Conservation (phyloP, 1,140 invertebrate species). For the Penaeus japonicus region DNA sequence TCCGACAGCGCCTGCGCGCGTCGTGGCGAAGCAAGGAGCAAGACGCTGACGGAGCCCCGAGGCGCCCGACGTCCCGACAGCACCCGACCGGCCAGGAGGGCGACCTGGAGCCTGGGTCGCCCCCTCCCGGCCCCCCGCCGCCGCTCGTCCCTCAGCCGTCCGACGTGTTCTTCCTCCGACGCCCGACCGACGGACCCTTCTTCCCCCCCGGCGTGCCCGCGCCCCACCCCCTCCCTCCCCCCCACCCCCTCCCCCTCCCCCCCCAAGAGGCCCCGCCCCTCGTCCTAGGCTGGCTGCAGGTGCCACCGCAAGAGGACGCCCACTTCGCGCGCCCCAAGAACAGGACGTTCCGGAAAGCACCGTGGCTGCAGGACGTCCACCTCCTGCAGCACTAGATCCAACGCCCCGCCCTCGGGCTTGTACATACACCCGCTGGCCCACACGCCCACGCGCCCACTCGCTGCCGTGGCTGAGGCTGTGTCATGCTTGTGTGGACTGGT, state of each 20-base stretch:
- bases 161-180: slow-evolving; percentile 22
- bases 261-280: background rate
- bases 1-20: too few relatives aligned
- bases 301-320: background rate
- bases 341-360: slow-evolving; percentile 29
- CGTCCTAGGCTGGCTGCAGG: slow-evolving; percentile 44
- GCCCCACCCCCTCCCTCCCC: background rate
- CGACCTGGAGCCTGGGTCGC: background rate
- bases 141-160: slow-evolving; percentile 11
- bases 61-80: background rate
- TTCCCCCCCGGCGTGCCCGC: background rate
- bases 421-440: background rate
- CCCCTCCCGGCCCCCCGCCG: background rate
- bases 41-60: too few relatives aligned
- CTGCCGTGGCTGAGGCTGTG: too few relatives aligned
- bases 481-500: too few relatives aligned
- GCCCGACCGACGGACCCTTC: background rate
- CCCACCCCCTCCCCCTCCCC: background rate
- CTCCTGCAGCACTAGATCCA: background rate
- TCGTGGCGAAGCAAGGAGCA: too few relatives aligned
- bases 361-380: slow-evolving; percentile 4
- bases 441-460: too few relatives aligned
- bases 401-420: background rate
- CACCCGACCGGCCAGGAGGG: background rate
- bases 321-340: background rate